Evolutionary conservation across 1,140 invertebrate genomes (phyloP).

Genomic region (Bactericera cockerelli): DNA sequence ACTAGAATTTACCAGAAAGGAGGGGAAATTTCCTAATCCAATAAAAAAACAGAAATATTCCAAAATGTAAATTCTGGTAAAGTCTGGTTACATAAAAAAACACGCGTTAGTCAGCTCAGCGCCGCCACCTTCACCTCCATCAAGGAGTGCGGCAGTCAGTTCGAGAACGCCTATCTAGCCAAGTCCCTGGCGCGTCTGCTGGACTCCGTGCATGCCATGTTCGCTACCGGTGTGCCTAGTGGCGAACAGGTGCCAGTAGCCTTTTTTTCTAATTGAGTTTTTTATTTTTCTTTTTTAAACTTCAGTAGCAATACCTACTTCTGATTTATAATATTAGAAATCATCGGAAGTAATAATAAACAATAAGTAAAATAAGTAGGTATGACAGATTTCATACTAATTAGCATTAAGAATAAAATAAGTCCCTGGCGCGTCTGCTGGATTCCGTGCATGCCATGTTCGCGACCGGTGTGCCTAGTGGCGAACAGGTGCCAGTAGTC

Average conservation of each 20-base stretch:
- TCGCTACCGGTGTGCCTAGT: constrained; percentile 42
- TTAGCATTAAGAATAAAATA: too few species aligned
- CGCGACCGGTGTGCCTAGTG: constrained; percentile 39
- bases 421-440: constrained; percentile 63
- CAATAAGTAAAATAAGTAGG: too few species aligned
- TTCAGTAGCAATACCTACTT: constrained; percentile 79
- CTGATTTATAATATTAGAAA: too few species aligned
- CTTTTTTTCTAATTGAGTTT: too few species aligned
- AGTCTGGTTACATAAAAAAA: too few species aligned
- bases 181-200: constrained; percentile 65
- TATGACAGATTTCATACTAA: too few species aligned
- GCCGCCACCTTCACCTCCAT: constrained; percentile 15
- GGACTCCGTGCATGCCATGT: constrained; percentile 74
- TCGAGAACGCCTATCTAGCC: constrained; percentile 77
- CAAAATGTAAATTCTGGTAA: too few species aligned
- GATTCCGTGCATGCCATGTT: constrained; percentile 78
- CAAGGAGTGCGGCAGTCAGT: constrained; percentile 33
- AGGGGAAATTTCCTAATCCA: too few species aligned
- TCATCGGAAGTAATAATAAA: too few species aligned
- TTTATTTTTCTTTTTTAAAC: too few species aligned
- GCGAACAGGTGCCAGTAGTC: constrained; percentile 56
- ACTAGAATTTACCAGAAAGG: too few species aligned
- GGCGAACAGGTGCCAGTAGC: constrained; percentile 54
- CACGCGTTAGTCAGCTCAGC: constrained; percentile 27
- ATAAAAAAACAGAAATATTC: too few species aligned